Evolutionary conservation across 2,113 vertebrate genomes (phyloP).

Genomic region (Cyprinodon brontotheroides): DNA sequence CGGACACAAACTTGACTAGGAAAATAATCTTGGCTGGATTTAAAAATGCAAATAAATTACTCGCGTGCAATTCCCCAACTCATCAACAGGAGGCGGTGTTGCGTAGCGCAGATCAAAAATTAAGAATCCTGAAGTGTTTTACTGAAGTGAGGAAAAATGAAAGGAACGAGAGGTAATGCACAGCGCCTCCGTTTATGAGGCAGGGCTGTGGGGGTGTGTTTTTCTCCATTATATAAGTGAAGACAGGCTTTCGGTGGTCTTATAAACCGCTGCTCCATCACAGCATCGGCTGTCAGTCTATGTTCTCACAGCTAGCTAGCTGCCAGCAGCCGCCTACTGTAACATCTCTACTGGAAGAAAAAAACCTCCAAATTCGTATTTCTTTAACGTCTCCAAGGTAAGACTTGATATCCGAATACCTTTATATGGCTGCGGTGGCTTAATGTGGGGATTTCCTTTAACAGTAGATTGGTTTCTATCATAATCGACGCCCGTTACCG

Average conservation of each 20-base stretch:
- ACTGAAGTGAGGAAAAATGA: conserved; percentile 21
- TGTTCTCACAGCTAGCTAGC: conserved; percentile 33
- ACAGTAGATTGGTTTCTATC: conserved; percentile 8
- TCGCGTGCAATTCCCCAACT: not conserved
- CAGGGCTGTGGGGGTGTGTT: not conserved
- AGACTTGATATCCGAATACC: not conserved
- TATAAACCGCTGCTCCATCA: conserved; percentile 9
- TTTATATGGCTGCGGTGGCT: not conserved
- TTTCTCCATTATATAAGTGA: not conserved
- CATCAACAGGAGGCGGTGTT: conserved; percentile 20
- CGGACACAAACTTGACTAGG: no score
- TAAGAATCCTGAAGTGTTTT: conserved; percentile 12
- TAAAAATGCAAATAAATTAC: not conserved
- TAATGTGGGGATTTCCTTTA: not conserved
- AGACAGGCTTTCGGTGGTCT: not conserved
- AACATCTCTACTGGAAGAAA: conserved; percentile 11
- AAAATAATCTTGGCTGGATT: no score
- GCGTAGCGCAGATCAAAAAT: not conserved
- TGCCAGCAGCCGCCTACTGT: conserved; percentile 17
- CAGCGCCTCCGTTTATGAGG: not conserved
- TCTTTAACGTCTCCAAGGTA: conserved; percentile 35
- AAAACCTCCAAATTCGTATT: not conserved
- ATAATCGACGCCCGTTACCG: conserved; percentile 38
- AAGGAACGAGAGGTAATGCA: not conserved
- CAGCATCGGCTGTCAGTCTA: conserved; percentile 25